Percentiles rank a stretch among this genome's conserved stretches.
phyloP scores from a whole-genome alignment of 2,113 vertebrate genomes.

The Craseonycteris thonglongyai region DNA sequence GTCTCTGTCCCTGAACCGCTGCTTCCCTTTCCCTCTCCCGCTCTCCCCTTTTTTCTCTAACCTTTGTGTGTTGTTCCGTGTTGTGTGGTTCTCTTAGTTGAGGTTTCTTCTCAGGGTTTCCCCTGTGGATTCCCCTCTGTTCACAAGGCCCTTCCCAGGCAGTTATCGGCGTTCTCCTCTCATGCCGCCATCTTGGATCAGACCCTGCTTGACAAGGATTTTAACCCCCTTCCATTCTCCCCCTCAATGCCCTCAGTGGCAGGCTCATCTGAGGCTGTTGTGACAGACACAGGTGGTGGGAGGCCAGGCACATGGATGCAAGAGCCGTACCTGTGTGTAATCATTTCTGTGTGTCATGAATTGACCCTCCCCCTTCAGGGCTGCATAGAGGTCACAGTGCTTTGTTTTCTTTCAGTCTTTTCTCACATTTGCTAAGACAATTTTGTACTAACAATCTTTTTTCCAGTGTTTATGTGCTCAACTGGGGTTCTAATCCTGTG shows the following conservation, averaged over 20 bases:
- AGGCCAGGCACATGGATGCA: rapidly evolving
- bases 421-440: not conserved
- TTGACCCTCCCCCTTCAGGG: not conserved
- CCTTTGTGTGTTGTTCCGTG: no score
- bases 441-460: not conserved
- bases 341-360: not conserved
- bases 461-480: not conserved
- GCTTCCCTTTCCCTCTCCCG: no score
- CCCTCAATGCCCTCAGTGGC: rapidly evolving
- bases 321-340: not conserved
- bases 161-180: no score
- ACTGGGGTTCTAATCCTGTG: not conserved
- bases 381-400: not conserved
- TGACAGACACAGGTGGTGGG: not conserved
- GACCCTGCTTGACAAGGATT: no score
- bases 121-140: no score
- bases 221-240: no score
- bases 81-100: no score
- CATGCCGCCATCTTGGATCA: no score
- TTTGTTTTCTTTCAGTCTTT: not conserved
- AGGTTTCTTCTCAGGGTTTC: no score
- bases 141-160: no score
- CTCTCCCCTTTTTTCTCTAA: no score
- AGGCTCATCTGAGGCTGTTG: not conserved
- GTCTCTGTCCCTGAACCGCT: no score